phyloP scores from a whole-genome alignment of 64 coral and sea anemone species.

The Astreopora myriophthalma region DNA sequence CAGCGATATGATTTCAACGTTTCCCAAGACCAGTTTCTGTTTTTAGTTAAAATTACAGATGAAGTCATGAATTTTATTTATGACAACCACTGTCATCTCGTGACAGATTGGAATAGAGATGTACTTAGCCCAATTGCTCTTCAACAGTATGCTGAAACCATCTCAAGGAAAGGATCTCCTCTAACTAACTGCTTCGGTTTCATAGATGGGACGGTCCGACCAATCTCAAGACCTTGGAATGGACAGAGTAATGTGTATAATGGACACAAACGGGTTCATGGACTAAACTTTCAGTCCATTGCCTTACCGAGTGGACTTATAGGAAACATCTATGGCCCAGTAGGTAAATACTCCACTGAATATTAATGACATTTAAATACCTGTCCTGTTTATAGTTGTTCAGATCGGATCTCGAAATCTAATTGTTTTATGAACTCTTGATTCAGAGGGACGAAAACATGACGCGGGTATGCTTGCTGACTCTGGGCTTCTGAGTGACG shows the following conservation, averaged over 20 bases:
- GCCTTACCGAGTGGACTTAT: constrained; percentile 51
- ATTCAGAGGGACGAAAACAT: constrained; percentile 44
- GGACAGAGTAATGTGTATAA: constrained; percentile 63
- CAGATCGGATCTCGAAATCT: neutral
- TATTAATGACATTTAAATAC: constrained; percentile 34
- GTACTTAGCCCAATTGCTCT: constrained; percentile 33
- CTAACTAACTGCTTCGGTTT: constrained; percentile 48
- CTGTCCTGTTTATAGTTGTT: neutral
- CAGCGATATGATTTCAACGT: constrained; percentile 13
- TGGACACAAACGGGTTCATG: constrained; percentile 63
- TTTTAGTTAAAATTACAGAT: constrained; percentile 47
- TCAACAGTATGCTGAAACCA: constrained; percentile 65
- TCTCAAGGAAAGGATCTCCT: constrained; percentile 61
- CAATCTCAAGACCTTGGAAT: constrained; percentile 42
- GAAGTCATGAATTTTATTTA: constrained; percentile 43
- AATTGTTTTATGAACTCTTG: constrained; percentile 32
- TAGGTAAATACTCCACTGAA: constrained; percentile 42
- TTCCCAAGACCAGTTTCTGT: constrained; percentile 49
- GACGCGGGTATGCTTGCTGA: constrained; percentile 45
- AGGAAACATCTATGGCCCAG: constrained; percentile 44
- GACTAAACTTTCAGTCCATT: constrained; percentile 51
- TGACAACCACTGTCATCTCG: constrained; percentile 45
- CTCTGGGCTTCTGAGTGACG: constrained; percentile 22
- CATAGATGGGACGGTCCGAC: constrained; percentile 34
- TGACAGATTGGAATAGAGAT: constrained; percentile 54